These are phyloP conservation scores for Okapia johnstoni DNA, from an alignment of 2,113 vertebrate genomes.

Conservation along the genomic window DNA sequence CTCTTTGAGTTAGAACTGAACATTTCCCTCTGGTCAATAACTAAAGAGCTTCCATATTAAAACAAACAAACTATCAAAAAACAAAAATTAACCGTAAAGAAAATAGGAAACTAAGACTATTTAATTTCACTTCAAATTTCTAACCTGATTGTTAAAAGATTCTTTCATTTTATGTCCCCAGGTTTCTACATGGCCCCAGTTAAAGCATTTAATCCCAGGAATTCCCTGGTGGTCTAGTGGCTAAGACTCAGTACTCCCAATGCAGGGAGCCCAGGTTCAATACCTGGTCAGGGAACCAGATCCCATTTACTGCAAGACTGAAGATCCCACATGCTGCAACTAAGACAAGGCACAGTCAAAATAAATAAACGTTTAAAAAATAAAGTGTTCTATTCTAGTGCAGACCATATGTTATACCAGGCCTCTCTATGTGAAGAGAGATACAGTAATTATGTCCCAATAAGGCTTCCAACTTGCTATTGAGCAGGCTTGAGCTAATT, in stretches of 20 bases:
- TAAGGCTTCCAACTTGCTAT: not conserved
- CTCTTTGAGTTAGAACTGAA: not conserved
- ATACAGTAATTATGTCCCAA: not conserved
- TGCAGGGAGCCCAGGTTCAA: not conserved
- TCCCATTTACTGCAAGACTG: not conserved
- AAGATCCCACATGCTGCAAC: not conserved
- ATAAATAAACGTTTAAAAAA: not conserved
- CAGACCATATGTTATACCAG: not conserved
- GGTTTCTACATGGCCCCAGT: not conserved
- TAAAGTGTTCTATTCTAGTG: not conserved
- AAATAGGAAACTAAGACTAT: not conserved
- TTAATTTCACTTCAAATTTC: not conserved
- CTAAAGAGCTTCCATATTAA: not conserved
- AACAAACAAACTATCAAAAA: not conserved
- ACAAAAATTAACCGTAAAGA: not conserved
- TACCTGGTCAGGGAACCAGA: not conserved
- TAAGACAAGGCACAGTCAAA: not conserved
- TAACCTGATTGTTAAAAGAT: not conserved
- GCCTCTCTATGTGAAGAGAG: not conserved
- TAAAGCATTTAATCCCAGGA: not conserved
- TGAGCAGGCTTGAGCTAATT: not conserved
- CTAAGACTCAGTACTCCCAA: not conserved
- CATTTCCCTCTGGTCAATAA: not conserved
- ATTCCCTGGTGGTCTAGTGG: not conserved
- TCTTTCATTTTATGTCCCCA: not conserved